Base-by-base conservation (phyloP, 2,797 vertebrate genomes). In the Falco columbarius region DNA sequence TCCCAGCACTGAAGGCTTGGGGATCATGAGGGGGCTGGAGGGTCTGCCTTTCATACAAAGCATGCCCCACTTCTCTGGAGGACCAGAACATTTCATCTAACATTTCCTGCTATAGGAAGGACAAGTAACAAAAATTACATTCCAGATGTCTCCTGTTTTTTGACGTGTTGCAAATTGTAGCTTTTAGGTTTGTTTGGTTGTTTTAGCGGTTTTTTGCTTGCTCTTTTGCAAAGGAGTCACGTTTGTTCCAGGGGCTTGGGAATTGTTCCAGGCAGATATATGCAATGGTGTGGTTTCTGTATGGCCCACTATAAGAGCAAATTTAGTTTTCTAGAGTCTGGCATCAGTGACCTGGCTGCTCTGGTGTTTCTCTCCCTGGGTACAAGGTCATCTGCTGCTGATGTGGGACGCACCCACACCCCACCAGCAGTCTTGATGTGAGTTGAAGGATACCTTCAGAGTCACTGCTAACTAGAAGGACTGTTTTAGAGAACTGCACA, bases 1-100 rank as follows among this genome's bases (percentile, higher is more conserved):
- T 94, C 95, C 85, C 80, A 94, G 93, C 94, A 90, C 49, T 6
- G 56, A 86, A 81, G 82, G 34, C 85, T 83, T 77, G 58, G 75
- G 81, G 96, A 95, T 90, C 93, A 68, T 4, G 52, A 93, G 27
- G 79, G 82, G 89, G 61, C 32, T 90, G 59, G 29, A 87, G 38
- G 55, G 59, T 47, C 70, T 94, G 83, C 59, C 42, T 70, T 76
- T 89, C 71, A 44, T 68, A 61, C 1, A 8, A 66, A 89, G 49
- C 54, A 85, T 19, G 75, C 49, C 19, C 56, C 49, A 34, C 32
- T 82, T 94, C 59, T 92, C 22, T 47, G 63, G 67, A 93, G 44
- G 49, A 93, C 26, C 47, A 74, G 44, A 91, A 82, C 3, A 56
- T 66, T 94, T 95, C 71, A 32, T 51, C 34, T 76, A 89, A 87